phyloP scores from a whole-genome alignment of 2,888 invertebrate species.

The Neoscelio sp. region DNA sequence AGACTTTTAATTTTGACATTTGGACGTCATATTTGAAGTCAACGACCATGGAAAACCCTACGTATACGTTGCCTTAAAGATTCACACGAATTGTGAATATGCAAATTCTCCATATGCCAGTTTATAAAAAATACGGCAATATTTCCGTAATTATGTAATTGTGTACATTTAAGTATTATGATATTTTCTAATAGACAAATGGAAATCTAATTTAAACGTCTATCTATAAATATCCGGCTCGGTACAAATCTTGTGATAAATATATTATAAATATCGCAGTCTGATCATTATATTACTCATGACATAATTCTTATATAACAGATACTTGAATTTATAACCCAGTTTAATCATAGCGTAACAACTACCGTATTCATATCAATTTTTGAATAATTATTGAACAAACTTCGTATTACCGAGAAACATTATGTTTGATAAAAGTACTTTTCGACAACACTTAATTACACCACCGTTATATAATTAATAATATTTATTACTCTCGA shows the following conservation, averaged over 20 bases:
- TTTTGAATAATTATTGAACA: slow-evolving; percentile 41
- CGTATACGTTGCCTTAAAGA: too few species aligned
- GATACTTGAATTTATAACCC: slow-evolving; percentile 40
- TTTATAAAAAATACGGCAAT: too few species aligned
- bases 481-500: slow-evolving; percentile 16
- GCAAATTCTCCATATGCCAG: too few species aligned
- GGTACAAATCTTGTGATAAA: slow-evolving; percentile 5
- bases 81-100: too few species aligned
- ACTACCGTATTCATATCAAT: slow-evolving; percentile 43
- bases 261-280: slow-evolving; percentile 24
- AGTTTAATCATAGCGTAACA: slow-evolving; percentile 36
- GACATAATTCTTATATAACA: slow-evolving; percentile 43
- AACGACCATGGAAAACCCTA: too few species aligned
- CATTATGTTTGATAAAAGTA: slow-evolving; percentile 35
- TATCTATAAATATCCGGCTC: too few species aligned
- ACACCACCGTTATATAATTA: slow-evolving; percentile 36
- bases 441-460: slow-evolving; percentile 45
- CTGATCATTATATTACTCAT: slow-evolving; percentile 26
- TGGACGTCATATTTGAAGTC: too few species aligned
- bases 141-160: too few species aligned
- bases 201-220: too few species aligned
- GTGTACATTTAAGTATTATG: too few species aligned
- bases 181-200: too few species aligned
- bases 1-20: too few species aligned
- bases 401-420: slow-evolving; percentile 18